phyloP scores from a whole-genome alignment of 2,888 invertebrate species.

The Papilio protenor region DNA sequence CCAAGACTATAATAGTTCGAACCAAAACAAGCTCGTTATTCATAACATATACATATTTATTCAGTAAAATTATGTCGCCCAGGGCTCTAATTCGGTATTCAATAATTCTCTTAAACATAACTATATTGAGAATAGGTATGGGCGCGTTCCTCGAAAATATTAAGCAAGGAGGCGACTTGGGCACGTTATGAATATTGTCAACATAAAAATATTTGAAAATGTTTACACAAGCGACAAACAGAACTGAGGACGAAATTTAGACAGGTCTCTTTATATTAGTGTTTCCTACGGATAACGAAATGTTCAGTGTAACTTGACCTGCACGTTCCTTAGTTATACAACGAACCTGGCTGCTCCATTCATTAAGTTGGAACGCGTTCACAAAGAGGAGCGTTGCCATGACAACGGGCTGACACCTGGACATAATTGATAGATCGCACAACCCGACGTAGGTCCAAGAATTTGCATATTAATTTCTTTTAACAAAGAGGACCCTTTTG shows the following conservation, averaged over 20 bases:
- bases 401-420: conserved; percentile 70
- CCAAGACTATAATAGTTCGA: conserved; percentile 5
- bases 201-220: conserved; percentile 44
- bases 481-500: conserved; percentile 56
- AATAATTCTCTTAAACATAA: conserved; percentile 33
- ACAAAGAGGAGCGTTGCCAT: conserved; percentile 59
- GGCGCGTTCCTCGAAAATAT: conserved; percentile 29
- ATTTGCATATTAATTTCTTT: conserved; percentile 72
- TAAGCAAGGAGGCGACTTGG: conserved; percentile 33
- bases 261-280: conserved; percentile 15
- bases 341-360: conserved; percentile 45
- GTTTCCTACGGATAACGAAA: not conserved
- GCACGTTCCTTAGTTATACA: conserved; percentile 45
- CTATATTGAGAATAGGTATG: conserved; percentile 21
- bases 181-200: conserved; percentile 42
- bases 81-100: conserved; percentile 6
- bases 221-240: conserved; percentile 38
- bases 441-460: conserved; percentile 56
- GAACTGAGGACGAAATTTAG: conserved; percentile 38
- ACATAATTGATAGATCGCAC: conserved; percentile 51
- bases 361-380: conserved; percentile 41
- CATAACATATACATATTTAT: conserved; percentile 20
- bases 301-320: conserved; percentile 38
- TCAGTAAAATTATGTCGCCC: conserved; percentile 20
- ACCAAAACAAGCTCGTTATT: conserved; percentile 26